These are phyloP conservation scores for Aphelinus certus DNA, from an alignment of 1,140 invertebrate genomes.

Conservation along the genomic window DNA sequence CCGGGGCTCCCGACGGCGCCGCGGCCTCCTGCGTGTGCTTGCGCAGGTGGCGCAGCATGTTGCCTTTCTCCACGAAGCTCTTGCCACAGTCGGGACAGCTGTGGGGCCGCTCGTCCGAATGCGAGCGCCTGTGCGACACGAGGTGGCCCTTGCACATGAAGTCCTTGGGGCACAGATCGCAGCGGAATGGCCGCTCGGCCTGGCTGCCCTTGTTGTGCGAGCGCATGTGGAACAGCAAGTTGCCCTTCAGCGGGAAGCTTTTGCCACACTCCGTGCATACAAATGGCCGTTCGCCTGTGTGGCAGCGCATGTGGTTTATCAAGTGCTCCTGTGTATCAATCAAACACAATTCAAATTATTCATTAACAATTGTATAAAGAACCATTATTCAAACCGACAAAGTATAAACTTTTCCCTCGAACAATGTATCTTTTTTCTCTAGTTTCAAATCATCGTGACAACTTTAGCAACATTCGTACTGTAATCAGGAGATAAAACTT, in stretches of 20 bases:
- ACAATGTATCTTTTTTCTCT: no score
- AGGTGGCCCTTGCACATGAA: constrained; percentile 97
- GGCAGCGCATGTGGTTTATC: constrained; percentile 81
- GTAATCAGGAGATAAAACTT: no score
- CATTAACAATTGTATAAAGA: no score
- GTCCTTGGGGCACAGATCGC: constrained; percentile 95
- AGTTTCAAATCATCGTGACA: no score
- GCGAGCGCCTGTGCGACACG: constrained; percentile 87
- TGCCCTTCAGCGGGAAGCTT: constrained; percentile 87
- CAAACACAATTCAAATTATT: no score
- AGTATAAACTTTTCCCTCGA: no score
- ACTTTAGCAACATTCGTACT: no score
- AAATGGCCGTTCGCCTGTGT: constrained; percentile 88
- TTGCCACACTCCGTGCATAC: constrained; percentile 86
- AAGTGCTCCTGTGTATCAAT: constrained; percentile 69
- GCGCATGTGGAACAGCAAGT: constrained; percentile 93
- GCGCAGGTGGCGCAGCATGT: constrained; percentile 73
- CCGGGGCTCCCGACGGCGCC: constrained; percentile 57
- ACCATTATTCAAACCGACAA: no score
- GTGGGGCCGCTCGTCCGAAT: constrained; percentile 86
- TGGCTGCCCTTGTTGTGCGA: constrained; percentile 89
- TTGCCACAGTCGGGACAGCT: constrained; percentile 80
- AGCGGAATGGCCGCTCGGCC: constrained; percentile 90
- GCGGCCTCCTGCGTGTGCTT: constrained; percentile 66
- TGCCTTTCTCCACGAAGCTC: constrained; percentile 81